Percentiles rank a stretch among this genome's conserved stretches.
Evolutionary conservation across 2,113 vertebrate species (phyloP).

Genomic region (Ia io): DNA sequence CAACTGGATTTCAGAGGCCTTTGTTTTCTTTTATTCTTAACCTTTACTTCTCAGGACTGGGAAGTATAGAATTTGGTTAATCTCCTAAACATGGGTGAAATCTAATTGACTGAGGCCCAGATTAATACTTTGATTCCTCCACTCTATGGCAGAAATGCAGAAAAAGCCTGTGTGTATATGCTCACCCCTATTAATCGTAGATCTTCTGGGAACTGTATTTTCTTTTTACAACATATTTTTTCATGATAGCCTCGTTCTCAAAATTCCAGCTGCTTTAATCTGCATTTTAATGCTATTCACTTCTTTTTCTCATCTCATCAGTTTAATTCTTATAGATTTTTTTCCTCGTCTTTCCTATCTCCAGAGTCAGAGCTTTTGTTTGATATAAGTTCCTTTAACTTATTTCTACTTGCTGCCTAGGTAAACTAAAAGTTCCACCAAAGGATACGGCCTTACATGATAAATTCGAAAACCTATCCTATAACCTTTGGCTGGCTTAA

Average conservation of each 20-base stretch:
- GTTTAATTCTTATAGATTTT: constrained; percentile 65
- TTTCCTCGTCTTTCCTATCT: constrained; percentile 21
- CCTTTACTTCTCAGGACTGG: not conserved
- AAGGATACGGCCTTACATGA: not conserved
- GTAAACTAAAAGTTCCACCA: not conserved
- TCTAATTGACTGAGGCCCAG: not conserved
- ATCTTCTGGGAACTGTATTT: constrained; percentile 32
- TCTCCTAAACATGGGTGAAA: not conserved
- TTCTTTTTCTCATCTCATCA: constrained; percentile 65
- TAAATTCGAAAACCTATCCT: not conserved
- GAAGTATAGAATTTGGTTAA: not conserved
- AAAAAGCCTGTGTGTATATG: not conserved
- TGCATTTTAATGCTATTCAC: constrained; percentile 52
- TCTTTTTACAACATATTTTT: constrained; percentile 29
- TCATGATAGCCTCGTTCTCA: constrained; percentile 52
- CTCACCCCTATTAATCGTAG: not conserved
- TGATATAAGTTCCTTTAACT: constrained; percentile 22
- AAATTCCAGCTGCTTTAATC: constrained; percentile 61
- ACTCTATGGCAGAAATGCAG: not conserved
- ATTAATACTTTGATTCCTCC: not conserved
- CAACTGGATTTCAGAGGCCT: not conserved
- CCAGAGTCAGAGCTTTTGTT: constrained; percentile 55
- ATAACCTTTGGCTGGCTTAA: not conserved
- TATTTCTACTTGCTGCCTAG: not conserved
- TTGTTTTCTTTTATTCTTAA: not conserved